Percentiles rank a stretch among this genome's conserved stretches.
These are phyloP conservation scores for Prionailurus bengalensis DNA, from an alignment of 2,113 vertebrate species.

Conservation along the genomic window DNA sequence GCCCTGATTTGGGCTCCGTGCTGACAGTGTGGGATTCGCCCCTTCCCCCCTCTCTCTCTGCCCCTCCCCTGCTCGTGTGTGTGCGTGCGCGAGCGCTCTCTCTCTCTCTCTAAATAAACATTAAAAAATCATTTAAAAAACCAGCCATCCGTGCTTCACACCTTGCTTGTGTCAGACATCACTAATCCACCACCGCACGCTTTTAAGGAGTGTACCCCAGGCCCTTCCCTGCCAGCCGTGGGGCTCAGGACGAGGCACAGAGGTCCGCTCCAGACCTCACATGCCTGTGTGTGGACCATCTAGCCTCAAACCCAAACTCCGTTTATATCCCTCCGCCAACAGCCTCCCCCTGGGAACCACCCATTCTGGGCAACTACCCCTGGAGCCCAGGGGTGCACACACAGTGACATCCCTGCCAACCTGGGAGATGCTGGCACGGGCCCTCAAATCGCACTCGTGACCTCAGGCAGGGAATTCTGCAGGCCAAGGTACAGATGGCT, in stretches of 20 bases:
- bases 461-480: neutral
- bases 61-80: no score
- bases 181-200: neutral
- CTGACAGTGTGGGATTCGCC: no score
- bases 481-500: neutral
- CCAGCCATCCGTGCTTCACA: neutral
- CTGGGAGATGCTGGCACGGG: neutral
- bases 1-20: no score
- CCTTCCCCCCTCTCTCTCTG: no score
- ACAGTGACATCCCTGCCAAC: neutral
- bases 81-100: accelerated
- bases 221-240: neutral
- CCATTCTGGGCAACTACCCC: neutral
- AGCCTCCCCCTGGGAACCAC: neutral
- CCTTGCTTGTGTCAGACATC: neutral
- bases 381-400: neutral
- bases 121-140: neutral
- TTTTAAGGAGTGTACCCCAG: neutral
- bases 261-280: neutral
- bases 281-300: neutral
- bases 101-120: no score
- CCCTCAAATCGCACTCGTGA: neutral
- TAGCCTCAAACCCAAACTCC: neutral
- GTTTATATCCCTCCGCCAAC: neutral
- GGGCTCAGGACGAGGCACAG: neutral